These are phyloP conservation scores for Anastrepha obliqua DNA, from an alignment of 1,140 invertebrate genomes.

Conservation along the genomic window DNA sequence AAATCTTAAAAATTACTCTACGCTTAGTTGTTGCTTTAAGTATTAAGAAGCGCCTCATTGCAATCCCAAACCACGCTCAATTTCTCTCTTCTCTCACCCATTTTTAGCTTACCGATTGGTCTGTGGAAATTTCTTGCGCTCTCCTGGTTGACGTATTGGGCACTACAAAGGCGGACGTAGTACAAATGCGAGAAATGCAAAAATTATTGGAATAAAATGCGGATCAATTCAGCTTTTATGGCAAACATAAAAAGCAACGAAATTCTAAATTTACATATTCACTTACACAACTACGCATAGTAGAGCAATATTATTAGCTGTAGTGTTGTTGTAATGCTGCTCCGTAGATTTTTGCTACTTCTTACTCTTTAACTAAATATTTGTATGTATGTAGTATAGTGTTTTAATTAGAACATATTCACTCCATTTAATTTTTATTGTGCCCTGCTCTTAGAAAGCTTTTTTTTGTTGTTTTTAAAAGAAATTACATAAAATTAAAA, in stretches of 20 bases:
- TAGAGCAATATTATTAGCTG: neutral
- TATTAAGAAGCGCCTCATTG: neutral
- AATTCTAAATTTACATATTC: conserved; percentile 27
- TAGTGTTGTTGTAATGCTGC: neutral
- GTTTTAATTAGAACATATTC: neutral
- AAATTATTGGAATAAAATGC: neutral
- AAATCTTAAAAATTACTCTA: neutral
- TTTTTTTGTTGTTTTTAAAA: too few species aligned
- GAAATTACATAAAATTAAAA: neutral
- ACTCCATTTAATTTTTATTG: neutral
- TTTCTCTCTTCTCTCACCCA: conserved; percentile 52
- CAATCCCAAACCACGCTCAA: conserved; percentile 5
- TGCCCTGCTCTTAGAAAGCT: too few species aligned
- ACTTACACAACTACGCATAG: neutral
- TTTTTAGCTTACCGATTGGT: conserved; percentile 56
- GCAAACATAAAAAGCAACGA: neutral
- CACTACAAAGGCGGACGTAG: conserved; percentile 31
- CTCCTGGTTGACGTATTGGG: conserved; percentile 54
- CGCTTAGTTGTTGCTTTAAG: conserved; percentile 11
- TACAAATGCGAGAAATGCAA: neutral
- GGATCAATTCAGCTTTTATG: neutral
- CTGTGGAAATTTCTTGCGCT: conserved; percentile 57
- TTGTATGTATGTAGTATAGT: neutral
- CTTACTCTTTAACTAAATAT: neutral
- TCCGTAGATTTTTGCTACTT: neutral